Conservation (phyloP, 2,888 invertebrate species). For the Cactoblastis cactorum region DNA sequence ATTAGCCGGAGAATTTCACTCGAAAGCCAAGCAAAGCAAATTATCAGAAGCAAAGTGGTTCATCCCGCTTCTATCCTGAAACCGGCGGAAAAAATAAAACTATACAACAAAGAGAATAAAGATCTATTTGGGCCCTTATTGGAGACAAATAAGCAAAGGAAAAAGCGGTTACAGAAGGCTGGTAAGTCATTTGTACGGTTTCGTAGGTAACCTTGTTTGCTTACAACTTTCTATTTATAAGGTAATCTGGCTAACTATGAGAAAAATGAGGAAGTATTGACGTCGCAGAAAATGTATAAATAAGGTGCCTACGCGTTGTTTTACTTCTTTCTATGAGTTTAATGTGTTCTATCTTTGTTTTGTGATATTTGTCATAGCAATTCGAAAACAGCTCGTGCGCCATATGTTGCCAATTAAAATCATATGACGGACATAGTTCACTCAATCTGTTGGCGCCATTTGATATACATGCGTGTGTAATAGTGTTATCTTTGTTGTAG, state of each 20-base stretch:
- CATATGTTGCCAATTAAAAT: conserved; percentile 54
- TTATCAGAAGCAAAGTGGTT: conserved; percentile 64
- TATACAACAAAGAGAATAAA: conserved; percentile 72
- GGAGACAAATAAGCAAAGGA: conserved; percentile 68
- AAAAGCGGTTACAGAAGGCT: conserved; percentile 52
- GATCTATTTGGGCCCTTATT: conserved; percentile 70
- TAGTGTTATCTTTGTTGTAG: conserved; percentile 59
- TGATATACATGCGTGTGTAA: conserved; percentile 42
- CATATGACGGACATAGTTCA: conserved; percentile 57
- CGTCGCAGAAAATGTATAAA: neutral
- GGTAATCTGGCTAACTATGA: conserved; percentile 14
- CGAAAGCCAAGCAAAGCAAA: conserved; percentile 47
- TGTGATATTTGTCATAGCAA: neutral
- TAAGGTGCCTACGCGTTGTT: too few species aligned
- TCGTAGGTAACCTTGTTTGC: conserved; percentile 46
- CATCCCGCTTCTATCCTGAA: conserved; percentile 61
- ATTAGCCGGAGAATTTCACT: conserved; percentile 47
- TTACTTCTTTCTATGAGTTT: too few species aligned
- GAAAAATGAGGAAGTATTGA: neutral
- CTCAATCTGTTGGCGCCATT: conserved; percentile 53
- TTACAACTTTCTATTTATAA: conserved; percentile 37
- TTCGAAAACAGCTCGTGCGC: conserved; percentile 18
- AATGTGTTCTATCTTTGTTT: neutral
- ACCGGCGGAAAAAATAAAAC: conserved; percentile 64
- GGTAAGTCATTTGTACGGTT: conserved; percentile 48